phyloP scores from a whole-genome alignment of 2,113 vertebrate genomes.

The Phyllopteryx taeniolatus region DNA sequence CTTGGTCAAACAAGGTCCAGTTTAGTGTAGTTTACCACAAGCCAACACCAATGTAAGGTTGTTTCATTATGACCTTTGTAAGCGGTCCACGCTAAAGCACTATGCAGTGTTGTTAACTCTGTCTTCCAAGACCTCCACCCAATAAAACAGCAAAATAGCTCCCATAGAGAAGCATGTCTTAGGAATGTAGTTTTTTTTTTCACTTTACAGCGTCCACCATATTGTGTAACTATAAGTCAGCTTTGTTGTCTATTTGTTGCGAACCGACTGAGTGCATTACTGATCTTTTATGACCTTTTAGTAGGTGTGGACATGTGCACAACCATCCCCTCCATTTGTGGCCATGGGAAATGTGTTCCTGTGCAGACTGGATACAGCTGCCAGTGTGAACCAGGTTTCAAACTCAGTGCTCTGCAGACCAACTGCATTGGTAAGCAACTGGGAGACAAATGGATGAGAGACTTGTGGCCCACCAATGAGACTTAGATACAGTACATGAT shows the following conservation, averaged over 20 bases:
- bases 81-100: slow-evolving; percentile 44
- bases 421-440: slow-evolving; percentile 73
- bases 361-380: slow-evolving; percentile 76
- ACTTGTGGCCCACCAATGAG: background rate
- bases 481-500: background rate
- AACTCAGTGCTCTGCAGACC: slow-evolving; percentile 72
- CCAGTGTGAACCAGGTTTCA: slow-evolving; percentile 71
- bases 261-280: slow-evolving; percentile 20
- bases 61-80: slow-evolving; percentile 41
- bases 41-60: slow-evolving; percentile 43
- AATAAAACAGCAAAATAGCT: slow-evolving; percentile 60
- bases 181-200: slow-evolving; percentile 35
- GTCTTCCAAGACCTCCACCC: slow-evolving; percentile 40
- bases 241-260: slow-evolving; percentile 19
- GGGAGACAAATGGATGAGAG: background rate
- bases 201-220: slow-evolving; percentile 29
- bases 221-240: slow-evolving; percentile 28
- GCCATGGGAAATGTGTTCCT: slow-evolving; percentile 68
- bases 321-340: slow-evolving; percentile 67
- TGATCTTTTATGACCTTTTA: slow-evolving; percentile 4
- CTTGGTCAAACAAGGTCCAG: slow-evolving; percentile 4
- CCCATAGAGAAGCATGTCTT: slow-evolving; percentile 54
- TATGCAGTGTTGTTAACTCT: slow-evolving; percentile 53
- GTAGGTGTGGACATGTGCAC: slow-evolving; percentile 69
- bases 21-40: slow-evolving; percentile 27